Evolutionary conservation across 53 echinoderm and acorn worm species (phyloP), one percentile per base, ranked within the genome.

Genomic region (Zoroaster sp.): DNA sequence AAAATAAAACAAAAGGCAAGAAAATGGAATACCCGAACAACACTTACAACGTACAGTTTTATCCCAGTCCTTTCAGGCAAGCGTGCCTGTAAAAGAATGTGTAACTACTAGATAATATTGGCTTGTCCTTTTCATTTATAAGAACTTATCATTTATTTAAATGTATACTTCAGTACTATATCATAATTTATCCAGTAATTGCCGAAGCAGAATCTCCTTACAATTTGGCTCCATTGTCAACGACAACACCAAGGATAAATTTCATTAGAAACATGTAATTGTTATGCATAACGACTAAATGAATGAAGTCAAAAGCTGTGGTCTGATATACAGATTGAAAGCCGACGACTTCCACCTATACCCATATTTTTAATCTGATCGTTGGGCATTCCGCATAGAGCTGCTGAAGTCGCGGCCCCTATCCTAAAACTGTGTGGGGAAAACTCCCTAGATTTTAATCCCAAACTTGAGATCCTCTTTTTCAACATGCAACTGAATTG

Each of bases 351-450:
- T 46, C 53, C 77, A 77, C 7, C 77, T n/a, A n/a, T 43, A 12
- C 77, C 77, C 12, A 77, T 21, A 10, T 25, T 3, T 30, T 77
- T 45, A 77, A 77, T 77, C 17, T 45, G 23, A 0, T 47, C 39
- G 17, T 77, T 46, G 0, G 77, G 25, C 9, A 77, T 8, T 4
- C 34, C 77, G 13, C 14, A 23, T 21, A 10, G 31, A 46, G 77
- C 45, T 20, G 77, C 77, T 17, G 47, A n/a, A 10, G 77, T 45
- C 32, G 77, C 77, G 17, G 77, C 77, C 23, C 77, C 77, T n/a
- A 77, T 77, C 30, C 77, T 77, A 10, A 77, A 47, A 46, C 77
- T 77, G 31, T 77, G 77, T 14, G 77, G 25, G 51, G 21, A 23
- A 47, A 23, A 52, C 2, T 45, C 23, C 9, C 12, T 12, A 9